Percentiles rank a stretch among this genome's conserved stretches.
These are phyloP conservation scores for Bovichtus variegatus DNA, from an alignment of 2,797 vertebrate genomes.

Conservation along the genomic window DNA sequence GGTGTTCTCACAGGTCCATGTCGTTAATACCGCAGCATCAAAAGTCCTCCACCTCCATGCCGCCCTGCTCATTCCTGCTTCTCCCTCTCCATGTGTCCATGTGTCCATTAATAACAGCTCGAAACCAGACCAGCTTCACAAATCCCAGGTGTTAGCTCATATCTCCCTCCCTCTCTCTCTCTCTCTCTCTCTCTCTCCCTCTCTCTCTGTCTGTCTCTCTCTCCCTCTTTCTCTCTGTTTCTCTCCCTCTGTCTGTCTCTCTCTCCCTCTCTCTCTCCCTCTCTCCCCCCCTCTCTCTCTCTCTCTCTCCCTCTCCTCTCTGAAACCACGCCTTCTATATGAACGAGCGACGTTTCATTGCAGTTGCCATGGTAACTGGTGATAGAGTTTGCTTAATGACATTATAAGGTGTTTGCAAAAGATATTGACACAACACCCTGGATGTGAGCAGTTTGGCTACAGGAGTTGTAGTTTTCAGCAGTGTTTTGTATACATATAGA, in stretches of 20 bases:
- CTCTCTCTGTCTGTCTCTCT: too few species aligned
- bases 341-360: slow-evolving; percentile 45
- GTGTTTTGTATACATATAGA: too few species aligned
- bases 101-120: background rate
- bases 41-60: background rate
- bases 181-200: background rate
- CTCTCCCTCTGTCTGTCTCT: too few species aligned
- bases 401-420: background rate
- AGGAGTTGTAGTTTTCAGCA: too few species aligned
- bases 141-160: too few species aligned
- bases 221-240: background rate
- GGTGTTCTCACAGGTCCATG: background rate
- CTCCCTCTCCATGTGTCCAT: background rate
- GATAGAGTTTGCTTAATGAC: slow-evolving; percentile 15
- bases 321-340: slow-evolving; percentile 40
- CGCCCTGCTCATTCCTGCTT: background rate
- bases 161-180: background rate
- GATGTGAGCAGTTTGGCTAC: too few species aligned
- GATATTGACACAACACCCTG: background rate
- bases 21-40: background rate
- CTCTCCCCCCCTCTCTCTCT: background rate
- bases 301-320: background rate
- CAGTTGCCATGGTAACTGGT: slow-evolving; percentile 61
- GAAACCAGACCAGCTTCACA: background rate
- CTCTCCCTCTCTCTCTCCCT: background rate